Percentiles rank a stretch among this genome's conserved stretches.
phyloP scores from a whole-genome alignment of 2,113 vertebrate genomes.

The Acanthochromis polyacanthus region DNA sequence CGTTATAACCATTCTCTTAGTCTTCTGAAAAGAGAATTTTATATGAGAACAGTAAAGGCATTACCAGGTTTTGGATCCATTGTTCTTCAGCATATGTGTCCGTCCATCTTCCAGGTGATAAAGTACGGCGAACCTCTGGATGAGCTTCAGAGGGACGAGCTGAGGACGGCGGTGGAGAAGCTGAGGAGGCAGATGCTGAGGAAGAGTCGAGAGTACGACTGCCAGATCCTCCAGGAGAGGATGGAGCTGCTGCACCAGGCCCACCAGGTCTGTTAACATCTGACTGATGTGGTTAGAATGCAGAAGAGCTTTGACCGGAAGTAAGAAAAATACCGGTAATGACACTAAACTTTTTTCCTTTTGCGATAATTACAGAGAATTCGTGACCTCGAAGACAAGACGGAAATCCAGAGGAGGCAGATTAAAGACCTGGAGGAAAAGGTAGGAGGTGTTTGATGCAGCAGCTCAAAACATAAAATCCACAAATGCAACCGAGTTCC shows the following conservation, averaged over 20 bases:
- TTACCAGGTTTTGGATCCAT: not conserved
- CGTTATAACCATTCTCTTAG: not conserved
- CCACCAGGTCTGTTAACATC: constrained; percentile 88
- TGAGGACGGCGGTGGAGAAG: constrained; percentile 95
- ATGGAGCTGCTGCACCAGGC: constrained; percentile 99
- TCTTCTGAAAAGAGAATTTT: not conserved
- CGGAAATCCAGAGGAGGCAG: constrained; percentile 98
- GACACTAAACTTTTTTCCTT: not conserved
- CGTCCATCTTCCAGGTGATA: constrained; percentile 81
- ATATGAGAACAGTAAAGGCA: not conserved
- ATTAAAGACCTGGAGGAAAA: constrained; percentile 99
- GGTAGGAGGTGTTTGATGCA: constrained; percentile 78
- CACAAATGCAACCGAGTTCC: no score
- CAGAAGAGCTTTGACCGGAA: not conserved
- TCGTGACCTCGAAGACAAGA: constrained; percentile 98
- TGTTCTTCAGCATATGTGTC: not conserved
- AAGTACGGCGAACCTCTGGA: constrained; percentile 95
- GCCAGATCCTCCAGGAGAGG: constrained; percentile 96
- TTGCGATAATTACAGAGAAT: constrained; percentile 89
- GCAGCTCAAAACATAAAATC: not conserved
- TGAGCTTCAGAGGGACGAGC: constrained; percentile 95
- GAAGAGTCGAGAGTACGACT: constrained; percentile 98
- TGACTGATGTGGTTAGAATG: not conserved
- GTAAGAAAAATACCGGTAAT: not conserved
- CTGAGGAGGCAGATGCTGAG: constrained; percentile 96